These are phyloP conservation scores for Coendou prehensilis DNA, from an alignment of 2,797 vertebrate genomes.

Conservation along the genomic window DNA sequence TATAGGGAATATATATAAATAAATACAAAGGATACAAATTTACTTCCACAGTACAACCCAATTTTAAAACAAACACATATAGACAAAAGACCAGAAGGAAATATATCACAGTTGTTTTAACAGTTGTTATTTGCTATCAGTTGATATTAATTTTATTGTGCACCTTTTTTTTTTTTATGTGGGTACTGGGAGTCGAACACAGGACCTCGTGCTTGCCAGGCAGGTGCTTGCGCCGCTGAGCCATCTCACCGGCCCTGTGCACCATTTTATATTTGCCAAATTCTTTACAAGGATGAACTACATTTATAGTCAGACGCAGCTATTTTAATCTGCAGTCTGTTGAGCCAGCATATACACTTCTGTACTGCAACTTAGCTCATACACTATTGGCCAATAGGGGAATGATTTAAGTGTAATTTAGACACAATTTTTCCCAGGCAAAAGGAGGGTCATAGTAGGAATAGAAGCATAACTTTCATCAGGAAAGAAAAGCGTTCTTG, in stretches of 20 bases:
- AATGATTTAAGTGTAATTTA: not conserved
- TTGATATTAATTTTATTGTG: not conserved
- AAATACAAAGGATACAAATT: slow-evolving; percentile 3
- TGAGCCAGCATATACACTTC: not conserved
- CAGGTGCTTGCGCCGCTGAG: no score
- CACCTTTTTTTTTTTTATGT: not conserved
- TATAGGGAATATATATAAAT: not conserved
- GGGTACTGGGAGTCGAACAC: no score
- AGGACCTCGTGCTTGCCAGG: no score
- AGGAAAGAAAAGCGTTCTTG: not conserved
- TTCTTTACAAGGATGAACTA: not conserved
- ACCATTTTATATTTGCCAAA: not conserved
- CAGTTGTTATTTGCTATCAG: slow-evolving; percentile 30
- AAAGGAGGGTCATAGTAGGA: not conserved
- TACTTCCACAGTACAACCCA: not conserved
- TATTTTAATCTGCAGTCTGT: not conserved
- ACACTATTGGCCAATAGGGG: not conserved
- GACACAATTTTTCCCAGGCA: not conserved
- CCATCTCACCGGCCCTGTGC: not conserved
- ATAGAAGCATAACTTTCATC: not conserved
- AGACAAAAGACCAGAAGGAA: not conserved
- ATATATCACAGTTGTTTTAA: not conserved
- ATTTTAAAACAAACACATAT: not conserved
- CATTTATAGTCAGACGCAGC: not conserved
- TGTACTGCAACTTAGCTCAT: not conserved